A percentile compares a stretch with the other conserved stretches of the same genome.
These are phyloP conservation scores for Garrulus glandarius DNA, from an alignment of 2,797 vertebrate genomes.

Conservation along the genomic window DNA sequence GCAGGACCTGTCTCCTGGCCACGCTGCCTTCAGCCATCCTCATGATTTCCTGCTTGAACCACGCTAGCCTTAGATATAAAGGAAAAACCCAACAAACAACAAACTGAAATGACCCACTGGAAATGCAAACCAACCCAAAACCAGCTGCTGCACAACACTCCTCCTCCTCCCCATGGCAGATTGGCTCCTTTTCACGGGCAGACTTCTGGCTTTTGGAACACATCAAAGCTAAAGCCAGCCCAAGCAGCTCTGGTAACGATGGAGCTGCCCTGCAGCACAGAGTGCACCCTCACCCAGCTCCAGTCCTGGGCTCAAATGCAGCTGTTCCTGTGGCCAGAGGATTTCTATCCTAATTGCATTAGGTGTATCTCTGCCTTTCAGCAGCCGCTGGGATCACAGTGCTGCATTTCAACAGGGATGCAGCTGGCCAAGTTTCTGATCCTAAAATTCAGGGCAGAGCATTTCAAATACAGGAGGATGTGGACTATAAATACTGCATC, in stretches of 20 bases:
- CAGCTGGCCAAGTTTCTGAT: not conserved
- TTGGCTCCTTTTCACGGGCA: not conserved
- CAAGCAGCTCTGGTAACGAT: not conserved
- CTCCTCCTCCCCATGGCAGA: not conserved
- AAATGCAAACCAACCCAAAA: not conserved
- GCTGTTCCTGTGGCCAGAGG: not conserved
- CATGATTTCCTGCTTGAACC: not conserved
- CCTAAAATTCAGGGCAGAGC: not conserved
- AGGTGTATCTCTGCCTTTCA: not conserved
- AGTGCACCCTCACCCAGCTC: not conserved
- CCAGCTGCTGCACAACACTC: not conserved
- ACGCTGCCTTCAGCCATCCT: not conserved
- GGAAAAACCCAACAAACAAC: too few relatives aligned
- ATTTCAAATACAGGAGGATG: not conserved
- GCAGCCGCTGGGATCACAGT: not conserved
- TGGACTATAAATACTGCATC: not conserved
- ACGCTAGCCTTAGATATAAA: fast-evolving
- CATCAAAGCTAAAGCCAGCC: not conserved
- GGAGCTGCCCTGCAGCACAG: not conserved
- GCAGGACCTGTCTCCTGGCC: not conserved
- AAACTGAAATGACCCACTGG: fast-evolving
- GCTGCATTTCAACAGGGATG: not conserved
- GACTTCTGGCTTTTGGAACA: not conserved
- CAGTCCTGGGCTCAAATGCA: not conserved
- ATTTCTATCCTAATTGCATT: not conserved